A percentile compares a stretch with the other conserved stretches of the same genome.
phyloP scores from a whole-genome alignment of 1,140 invertebrate genomes.

The Drosophila oshimai region DNA sequence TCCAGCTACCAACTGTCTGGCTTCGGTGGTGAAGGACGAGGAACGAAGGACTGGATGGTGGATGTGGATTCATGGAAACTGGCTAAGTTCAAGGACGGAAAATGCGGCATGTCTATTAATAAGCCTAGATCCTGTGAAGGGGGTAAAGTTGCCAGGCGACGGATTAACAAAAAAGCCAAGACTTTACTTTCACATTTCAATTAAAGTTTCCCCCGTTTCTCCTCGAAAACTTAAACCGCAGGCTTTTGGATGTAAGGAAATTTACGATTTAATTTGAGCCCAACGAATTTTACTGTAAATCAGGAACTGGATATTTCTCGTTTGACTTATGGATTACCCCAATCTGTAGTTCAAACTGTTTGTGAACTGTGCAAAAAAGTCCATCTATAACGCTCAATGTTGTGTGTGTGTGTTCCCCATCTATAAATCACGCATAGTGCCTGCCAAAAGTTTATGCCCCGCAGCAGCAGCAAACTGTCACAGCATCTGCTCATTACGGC shows the following conservation, averaged over 20 bases:
- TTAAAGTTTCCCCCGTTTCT: conserved; percentile 21
- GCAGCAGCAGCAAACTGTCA: conserved; percentile 69
- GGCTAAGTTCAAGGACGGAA: conserved; percentile 35
- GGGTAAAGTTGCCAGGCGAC: conserved; percentile 16
- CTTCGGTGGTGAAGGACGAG: background rate
- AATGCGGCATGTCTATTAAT: conserved; percentile 21
- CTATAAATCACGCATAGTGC: conserved; percentile 63
- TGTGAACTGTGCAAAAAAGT: conserved; percentile 35
- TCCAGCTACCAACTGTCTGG: conserved; percentile 20
- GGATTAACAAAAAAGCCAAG: conserved; percentile 1
- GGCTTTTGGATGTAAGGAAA: conserved; percentile 21
- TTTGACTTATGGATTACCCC: conserved; percentile 37
- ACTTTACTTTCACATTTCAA: conserved; percentile 31
- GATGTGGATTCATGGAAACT: conserved; percentile 6
- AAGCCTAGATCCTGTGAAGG: background rate
- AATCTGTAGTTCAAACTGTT: conserved; percentile 25
- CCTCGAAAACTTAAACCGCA: conserved; percentile 11
- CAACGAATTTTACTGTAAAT: conserved; percentile 23
- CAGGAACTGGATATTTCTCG: background rate
- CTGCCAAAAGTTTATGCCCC: conserved; percentile 67
- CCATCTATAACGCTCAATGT: conserved; percentile 52
- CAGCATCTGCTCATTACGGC: conserved; percentile 74
- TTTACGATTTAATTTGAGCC: conserved; percentile 6
- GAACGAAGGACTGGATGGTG: too few relatives aligned
- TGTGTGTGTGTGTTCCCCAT: conserved; percentile 9